phyloP scores from a whole-genome alignment of 1,140 invertebrate species.

The Trialeurodes vaporariorum region DNA sequence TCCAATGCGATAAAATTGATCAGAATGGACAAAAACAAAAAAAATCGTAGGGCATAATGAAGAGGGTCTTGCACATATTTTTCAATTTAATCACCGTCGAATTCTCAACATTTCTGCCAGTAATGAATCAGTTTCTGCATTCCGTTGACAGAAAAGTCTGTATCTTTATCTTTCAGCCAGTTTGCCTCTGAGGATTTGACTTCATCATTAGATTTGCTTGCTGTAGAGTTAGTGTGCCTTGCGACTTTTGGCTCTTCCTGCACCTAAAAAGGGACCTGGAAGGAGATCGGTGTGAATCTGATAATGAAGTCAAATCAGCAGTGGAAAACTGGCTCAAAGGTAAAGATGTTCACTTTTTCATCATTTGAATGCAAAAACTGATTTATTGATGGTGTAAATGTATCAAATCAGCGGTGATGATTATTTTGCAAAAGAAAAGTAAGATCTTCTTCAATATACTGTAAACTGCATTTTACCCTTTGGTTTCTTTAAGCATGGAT shows the following conservation, averaged over 20 bases:
- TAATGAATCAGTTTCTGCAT: too few relatives aligned
- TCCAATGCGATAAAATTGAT: too few relatives aligned
- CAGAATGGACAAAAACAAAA: too few relatives aligned
- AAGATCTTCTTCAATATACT: too few relatives aligned
- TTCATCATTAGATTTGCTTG: not conserved
- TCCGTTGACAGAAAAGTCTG: too few relatives aligned
- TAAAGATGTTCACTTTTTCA: not conserved
- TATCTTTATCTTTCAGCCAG: too few relatives aligned
- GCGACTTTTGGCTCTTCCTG: not conserved
- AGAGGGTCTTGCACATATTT: too few relatives aligned
- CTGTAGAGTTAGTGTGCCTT: not conserved
- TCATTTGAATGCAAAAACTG: not conserved
- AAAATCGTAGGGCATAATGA: too few relatives aligned
- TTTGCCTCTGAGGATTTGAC: not conserved
- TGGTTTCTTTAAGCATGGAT: too few relatives aligned
- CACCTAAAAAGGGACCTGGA: not conserved
- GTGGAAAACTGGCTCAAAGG: not conserved
- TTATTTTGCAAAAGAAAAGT: slow-evolving; percentile 3
- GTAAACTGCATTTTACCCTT: too few relatives aligned
- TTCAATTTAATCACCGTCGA: too few relatives aligned
- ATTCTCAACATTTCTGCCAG: too few relatives aligned
- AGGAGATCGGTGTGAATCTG: not conserved
- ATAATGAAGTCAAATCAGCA: not conserved
- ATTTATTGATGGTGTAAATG: slow-evolving; percentile 7
- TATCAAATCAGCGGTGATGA: not conserved